Percentiles rank a stretch among this genome's conserved stretches.
Evolutionary conservation across 2,113 vertebrate species (phyloP).

Genomic region (Phalacrocorax carbo): DNA sequence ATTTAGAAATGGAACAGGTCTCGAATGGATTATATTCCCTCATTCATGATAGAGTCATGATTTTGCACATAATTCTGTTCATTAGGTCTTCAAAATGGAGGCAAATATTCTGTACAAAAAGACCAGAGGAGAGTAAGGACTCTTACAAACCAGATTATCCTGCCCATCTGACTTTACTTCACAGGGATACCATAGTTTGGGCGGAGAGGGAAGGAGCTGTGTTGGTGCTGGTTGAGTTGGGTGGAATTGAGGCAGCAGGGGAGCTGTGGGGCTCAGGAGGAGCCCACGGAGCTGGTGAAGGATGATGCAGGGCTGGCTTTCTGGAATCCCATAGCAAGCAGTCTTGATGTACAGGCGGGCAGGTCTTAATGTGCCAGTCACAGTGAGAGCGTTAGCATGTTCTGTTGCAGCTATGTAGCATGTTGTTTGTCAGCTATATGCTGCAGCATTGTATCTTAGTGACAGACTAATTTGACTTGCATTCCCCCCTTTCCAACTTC

Average conservation of each 20-base stretch:
- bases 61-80: neutral
- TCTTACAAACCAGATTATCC: neutral
- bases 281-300: accelerated
- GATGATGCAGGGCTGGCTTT: neutral
- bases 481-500: neutral
- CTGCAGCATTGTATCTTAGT: neutral
- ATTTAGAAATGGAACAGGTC: neutral
- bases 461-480: neutral
- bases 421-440: neutral
- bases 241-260: neutral
- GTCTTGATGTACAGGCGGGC: neutral
- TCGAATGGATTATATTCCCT: neutral
- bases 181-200: neutral
- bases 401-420: neutral
- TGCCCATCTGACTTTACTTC: neutral
- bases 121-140: neutral
- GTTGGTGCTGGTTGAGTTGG: neutral
- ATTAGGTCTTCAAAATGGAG: neutral
- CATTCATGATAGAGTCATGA: neutral
- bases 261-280: accelerated
- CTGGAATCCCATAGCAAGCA: neutral
- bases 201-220: neutral
- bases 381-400: neutral
- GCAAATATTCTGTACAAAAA: neutral
- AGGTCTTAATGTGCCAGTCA: neutral